A percentile compares a stretch with the other conserved stretches of the same genome.
phyloP scores from a whole-genome alignment of 2,797 vertebrate species.

The Acipenser ruthenus region DNA sequence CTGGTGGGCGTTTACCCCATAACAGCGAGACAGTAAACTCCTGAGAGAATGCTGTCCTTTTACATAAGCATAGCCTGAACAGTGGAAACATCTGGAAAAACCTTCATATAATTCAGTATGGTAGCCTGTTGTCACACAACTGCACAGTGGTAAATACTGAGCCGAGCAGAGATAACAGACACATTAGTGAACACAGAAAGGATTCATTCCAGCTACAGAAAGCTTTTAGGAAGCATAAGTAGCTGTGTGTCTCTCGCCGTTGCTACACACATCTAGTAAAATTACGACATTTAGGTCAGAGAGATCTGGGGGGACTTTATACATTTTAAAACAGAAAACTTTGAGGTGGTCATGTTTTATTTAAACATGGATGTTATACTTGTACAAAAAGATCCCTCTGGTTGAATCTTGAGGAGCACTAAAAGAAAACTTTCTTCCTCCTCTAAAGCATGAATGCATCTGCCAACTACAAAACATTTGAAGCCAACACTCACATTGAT shows the following conservation, averaged over 20 bases:
- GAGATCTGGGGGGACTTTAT: slow-evolving; percentile 10
- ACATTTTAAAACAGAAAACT: slow-evolving; percentile 10
- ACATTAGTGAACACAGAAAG: background rate
- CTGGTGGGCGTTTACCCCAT: too few species aligned
- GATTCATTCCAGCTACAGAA: background rate
- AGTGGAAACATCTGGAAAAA: slow-evolving; percentile 14
- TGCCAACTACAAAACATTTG: too few species aligned
- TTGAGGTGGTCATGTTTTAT: slow-evolving; percentile 11
- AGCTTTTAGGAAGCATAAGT: slow-evolving; percentile 8
- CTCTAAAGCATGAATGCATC: too few species aligned
- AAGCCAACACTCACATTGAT: too few species aligned
- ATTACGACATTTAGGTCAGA: slow-evolving; percentile 2
- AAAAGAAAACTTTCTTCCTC: too few species aligned
- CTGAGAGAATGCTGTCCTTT: too few species aligned
- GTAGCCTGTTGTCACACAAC: background rate
- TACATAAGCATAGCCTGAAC: too few species aligned
- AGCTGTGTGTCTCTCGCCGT: background rate
- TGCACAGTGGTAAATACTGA: background rate
- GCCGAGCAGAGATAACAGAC: slow-evolving; percentile 1
- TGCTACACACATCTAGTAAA: slow-evolving; percentile 2
- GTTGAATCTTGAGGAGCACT: background rate
- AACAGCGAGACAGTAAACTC: too few species aligned
- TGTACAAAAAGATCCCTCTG: slow-evolving; percentile 3
- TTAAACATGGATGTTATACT: slow-evolving; percentile 21
- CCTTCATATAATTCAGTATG: background rate